phyloP scores from a whole-genome alignment of 2,888 invertebrate species.

The Eubasilissa splendida region DNA sequence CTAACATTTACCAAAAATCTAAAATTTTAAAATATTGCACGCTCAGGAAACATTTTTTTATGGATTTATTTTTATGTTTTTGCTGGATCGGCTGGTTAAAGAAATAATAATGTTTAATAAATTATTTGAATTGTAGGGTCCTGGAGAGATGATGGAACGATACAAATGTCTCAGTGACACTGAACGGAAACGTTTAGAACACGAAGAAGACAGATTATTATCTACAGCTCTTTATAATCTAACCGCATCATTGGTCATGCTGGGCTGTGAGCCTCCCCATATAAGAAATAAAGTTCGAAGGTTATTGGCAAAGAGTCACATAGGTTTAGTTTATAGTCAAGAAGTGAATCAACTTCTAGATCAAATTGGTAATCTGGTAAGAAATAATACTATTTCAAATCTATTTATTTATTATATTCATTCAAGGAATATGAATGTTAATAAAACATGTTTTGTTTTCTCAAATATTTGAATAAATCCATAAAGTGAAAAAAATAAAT shows the following conservation, averaged over 20 bases:
- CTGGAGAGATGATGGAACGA: conserved; percentile 98
- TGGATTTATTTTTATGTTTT: no score
- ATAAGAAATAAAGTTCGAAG: conserved; percentile 90
- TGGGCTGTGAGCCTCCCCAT: conserved; percentile 88
- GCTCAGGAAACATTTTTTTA: no score
- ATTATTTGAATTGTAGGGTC: conserved; percentile 72
- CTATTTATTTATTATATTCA: no score
- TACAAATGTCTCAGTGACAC: conserved; percentile 95
- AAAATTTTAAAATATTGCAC: no score
- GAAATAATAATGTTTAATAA: no score
- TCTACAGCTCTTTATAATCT: conserved; percentile 97
- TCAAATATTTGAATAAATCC: no score
- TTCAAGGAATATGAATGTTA: no score
- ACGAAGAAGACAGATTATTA: conserved; percentile 96
- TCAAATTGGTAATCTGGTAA: conserved; percentile 92
- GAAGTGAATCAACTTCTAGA: conserved; percentile 97
- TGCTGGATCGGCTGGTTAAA: no score
- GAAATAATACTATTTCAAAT: not conserved
- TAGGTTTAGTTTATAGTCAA: conserved; percentile 97
- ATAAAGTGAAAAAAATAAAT: no score
- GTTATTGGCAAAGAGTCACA: conserved; percentile 97
- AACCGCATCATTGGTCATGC: conserved; percentile 95
- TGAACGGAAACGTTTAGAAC: conserved; percentile 94
- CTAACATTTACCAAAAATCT: no score
- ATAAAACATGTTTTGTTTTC: no score